Evolutionary conservation across 2,797 vertebrate species (phyloP).

Genomic region (Platalea minor): DNA sequence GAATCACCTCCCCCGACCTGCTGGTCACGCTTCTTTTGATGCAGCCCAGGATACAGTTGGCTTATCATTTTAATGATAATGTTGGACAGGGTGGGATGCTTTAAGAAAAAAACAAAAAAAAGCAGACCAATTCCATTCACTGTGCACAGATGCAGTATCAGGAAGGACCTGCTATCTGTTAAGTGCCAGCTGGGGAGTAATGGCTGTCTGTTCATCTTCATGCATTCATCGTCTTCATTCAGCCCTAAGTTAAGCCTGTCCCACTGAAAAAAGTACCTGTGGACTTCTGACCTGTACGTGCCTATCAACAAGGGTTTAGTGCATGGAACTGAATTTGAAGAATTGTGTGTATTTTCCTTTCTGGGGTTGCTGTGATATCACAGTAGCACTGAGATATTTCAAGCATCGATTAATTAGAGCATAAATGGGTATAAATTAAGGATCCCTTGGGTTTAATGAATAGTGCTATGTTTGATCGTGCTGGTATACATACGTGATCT

Average conservation of each 20-base stretch:
- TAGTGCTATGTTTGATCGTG: not conserved
- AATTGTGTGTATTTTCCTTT: not conserved
- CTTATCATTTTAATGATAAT: no score
- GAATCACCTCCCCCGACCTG: no score
- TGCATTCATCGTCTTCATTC: not conserved
- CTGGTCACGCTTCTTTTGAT: no score
- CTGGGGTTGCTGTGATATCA: not conserved
- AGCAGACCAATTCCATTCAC: not conserved
- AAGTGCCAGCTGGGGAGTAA: not conserved
- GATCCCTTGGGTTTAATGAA: not conserved
- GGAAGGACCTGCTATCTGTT: not conserved
- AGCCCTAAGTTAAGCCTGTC: not conserved
- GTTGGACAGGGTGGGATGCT: not conserved
- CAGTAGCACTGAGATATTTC: not conserved
- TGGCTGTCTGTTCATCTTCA: not conserved
- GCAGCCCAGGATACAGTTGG: no score
- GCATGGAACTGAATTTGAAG: not conserved
- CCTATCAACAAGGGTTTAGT: not conserved
- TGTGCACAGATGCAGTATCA: not conserved
- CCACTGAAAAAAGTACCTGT: not conserved
- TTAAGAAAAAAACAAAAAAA: not conserved
- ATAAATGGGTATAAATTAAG: not conserved
- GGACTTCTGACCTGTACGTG: not conserved
- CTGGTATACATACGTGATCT: not conserved
- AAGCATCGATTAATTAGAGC: not conserved